Conservation (phyloP, 2,888 invertebrate species). For the Eupithecia abbreviata region DNA sequence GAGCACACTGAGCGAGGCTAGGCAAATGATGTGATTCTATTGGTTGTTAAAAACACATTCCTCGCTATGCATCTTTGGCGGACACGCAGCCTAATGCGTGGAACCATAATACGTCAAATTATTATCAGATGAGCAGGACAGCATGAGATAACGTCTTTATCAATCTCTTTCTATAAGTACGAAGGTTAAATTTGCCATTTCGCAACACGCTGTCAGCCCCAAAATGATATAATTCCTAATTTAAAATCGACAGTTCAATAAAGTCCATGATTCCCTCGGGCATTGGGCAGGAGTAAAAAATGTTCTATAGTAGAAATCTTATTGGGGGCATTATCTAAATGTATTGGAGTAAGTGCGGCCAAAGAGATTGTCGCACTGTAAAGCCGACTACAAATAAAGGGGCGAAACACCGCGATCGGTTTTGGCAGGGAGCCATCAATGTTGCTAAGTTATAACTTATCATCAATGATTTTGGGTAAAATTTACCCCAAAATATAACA, state of each 20-base stretch:
- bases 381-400: constrained; percentile 67
- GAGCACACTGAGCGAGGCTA: too few species aligned
- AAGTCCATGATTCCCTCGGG: constrained; percentile 15
- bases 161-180: too few species aligned
- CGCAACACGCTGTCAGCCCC: not conserved
- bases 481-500: not conserved
- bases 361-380: constrained; percentile 63
- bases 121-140: too few species aligned
- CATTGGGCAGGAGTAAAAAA: constrained; percentile 41
- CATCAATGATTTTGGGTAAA: not conserved
- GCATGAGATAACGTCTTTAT: too few species aligned
- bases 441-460: constrained; percentile 1
- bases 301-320: constrained; percentile 43
- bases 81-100: too few species aligned
- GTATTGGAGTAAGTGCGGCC: constrained; percentile 57
- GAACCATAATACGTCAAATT: too few species aligned
- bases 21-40: too few species aligned
- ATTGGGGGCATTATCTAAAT: constrained; percentile 50
- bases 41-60: too few species aligned
- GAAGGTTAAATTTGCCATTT: not conserved
- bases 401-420: constrained; percentile 59
- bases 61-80: too few species aligned
- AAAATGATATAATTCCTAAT: constrained; percentile 9
- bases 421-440: constrained; percentile 66
- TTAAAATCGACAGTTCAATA: constrained; percentile 19